Conservation (phyloP, 1,140 invertebrate genomes). For the Leptinotarsa texana region DNA sequence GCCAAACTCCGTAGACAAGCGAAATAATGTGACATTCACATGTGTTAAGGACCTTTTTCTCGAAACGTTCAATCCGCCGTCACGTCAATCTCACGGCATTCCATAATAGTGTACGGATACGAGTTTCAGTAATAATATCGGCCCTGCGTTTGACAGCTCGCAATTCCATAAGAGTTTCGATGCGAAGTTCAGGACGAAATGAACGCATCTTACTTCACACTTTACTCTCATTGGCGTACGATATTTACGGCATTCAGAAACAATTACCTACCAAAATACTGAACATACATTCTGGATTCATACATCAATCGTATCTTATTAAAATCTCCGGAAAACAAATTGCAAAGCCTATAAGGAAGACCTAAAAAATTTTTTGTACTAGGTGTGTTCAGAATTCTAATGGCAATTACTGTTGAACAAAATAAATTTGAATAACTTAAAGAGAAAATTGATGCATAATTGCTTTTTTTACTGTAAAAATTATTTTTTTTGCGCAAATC, state of each 20-base stretch:
- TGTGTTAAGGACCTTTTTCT: conserved; percentile 10
- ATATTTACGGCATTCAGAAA: neutral
- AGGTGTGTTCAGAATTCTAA: too few relatives aligned
- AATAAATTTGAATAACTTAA: too few relatives aligned
- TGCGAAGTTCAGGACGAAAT: neutral
- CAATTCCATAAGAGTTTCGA: neutral
- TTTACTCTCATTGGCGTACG: neutral
- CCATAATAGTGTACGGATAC: conserved; percentile 3
- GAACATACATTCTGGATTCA: too few relatives aligned
- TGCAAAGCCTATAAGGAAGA: too few relatives aligned
- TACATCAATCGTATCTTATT: too few relatives aligned
- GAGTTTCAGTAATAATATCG: conserved; percentile 20
- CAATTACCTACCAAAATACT: too few relatives aligned
- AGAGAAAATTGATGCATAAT: too few relatives aligned
- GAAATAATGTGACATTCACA: conserved; percentile 15
- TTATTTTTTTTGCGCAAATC: too few relatives aligned
- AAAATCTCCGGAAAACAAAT: too few relatives aligned
- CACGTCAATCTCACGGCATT: conserved; percentile 17
- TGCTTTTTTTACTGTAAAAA: too few relatives aligned
- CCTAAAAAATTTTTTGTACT: too few relatives aligned
- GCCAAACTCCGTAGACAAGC: neutral
- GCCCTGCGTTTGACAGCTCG: conserved; percentile 17
- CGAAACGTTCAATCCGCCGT: conserved; percentile 14
- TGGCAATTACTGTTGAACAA: too few relatives aligned
- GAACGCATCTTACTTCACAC: conserved; percentile 7